Evolutionary conservation across 2,888 invertebrate species (phyloP).

Genomic region (Epinotia ramella): DNA sequence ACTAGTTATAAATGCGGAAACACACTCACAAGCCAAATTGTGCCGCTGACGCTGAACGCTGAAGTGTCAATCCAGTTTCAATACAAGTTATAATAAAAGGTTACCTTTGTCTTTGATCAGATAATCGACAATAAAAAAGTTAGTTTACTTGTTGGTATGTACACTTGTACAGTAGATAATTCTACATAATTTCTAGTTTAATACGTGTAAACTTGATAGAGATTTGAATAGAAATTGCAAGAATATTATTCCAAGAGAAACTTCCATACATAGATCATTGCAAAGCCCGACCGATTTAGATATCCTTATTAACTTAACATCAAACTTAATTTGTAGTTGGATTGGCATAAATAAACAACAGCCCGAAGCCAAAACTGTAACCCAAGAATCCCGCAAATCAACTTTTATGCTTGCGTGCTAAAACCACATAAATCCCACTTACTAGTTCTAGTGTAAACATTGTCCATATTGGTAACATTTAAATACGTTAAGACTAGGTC

Average conservation of each 20-base stretch:
- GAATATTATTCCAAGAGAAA: conserved; percentile 24
- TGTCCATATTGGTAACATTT: conserved; percentile 30
- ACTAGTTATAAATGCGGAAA: too few species aligned
- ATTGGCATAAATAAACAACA: conserved; percentile 15
- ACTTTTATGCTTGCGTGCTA: conserved; percentile 34
- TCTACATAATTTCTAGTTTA: background rate
- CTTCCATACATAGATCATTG: conserved; percentile 6
- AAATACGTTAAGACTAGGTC: conserved; percentile 28
- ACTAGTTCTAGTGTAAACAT: conserved; percentile 34
- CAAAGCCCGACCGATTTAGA: conserved; percentile 18
- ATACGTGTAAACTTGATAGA: conserved; percentile 1
- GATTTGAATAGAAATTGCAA: conserved; percentile 2
- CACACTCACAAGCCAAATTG: too few species aligned
- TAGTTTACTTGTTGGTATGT: background rate
- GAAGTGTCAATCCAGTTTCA: too few species aligned
- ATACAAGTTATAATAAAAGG: too few species aligned
- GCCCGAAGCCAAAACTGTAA: conserved; percentile 24
- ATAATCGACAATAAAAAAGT: too few species aligned
- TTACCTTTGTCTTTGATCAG: too few species aligned
- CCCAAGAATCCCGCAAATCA: conserved; percentile 25
- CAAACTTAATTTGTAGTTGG: conserved; percentile 14
- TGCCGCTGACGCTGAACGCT: too few species aligned
- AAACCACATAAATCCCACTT: conserved; percentile 28
- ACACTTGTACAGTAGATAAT: background rate
- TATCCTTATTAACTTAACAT: conserved; percentile 28